Evolutionary conservation across 1,140 invertebrate species (phyloP), one percentile per base, ranked within the genome.

Genomic region (Diorhabda carinulata): DNA sequence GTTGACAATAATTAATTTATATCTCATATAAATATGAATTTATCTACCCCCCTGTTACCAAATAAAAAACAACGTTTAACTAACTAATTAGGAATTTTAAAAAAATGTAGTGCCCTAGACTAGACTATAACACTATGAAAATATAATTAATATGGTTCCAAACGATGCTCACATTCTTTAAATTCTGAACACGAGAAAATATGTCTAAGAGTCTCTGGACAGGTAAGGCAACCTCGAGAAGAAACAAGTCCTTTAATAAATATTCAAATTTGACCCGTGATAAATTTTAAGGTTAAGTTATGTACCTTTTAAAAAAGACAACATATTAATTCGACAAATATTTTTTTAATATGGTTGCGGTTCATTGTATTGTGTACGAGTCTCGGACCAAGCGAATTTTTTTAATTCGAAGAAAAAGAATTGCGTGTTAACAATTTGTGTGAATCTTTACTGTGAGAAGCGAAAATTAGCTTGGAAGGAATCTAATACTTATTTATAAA

Each of bases 261-360:
- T 76, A 76, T 76, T 76, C 75, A 76, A 73, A 76, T 76, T 75
- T 62, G 65, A 71, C 71, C 75, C 68, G 67, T 65, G 66, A 76
- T 76, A 76, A 76, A 76, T 76, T 73, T 72, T 64, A 60, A 64
- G 47, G 66, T 68, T 66, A 74, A 76, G 67, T 74, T 76, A 76
- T 76, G 75, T 66, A 70, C 73, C 75, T 72, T 72, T 66, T 66
- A 66, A 66, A 66, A 66, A 57, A 61, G 65, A 66, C 65, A 66
- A 66, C 65, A 66, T 66, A 66, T 70, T 70, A 67, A 70, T 70
- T 70, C 61, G 68, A 70, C 68, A 70, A 70, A 70, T 70, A 66
- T 70, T 58, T 66, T 65, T 70, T 69, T 66, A 57, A 70, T 41
- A 61, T 10, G 59, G 47, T 52, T 52, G 47, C 47, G 6, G 47